Evolutionary conservation across 2,797 vertebrate genomes (phyloP).

Genomic region (Syndactyla subalaris): DNA sequence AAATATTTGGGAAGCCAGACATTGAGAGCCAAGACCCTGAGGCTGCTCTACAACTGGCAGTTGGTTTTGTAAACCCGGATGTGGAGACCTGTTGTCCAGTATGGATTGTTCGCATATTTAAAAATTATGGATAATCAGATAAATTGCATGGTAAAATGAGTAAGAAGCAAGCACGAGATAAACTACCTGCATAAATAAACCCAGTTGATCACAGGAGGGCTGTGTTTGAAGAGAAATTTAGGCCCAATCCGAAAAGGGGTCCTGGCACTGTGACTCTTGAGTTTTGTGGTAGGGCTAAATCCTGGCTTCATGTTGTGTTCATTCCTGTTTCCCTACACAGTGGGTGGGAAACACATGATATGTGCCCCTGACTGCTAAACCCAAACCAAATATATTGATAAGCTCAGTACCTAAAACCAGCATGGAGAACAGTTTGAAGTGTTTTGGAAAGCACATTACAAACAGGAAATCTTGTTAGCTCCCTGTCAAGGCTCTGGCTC

Average conservation of each 20-base stretch:
- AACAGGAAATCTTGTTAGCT: no score
- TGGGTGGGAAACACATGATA: no score
- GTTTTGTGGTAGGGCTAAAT: background rate
- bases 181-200: background rate
- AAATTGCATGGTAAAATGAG: background rate
- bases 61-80: background rate
- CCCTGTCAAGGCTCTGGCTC: no score
- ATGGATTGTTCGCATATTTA: background rate
- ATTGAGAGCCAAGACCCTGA: background rate
- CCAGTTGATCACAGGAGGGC: background rate
- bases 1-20: background rate
- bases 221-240: background rate
- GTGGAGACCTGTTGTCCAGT: background rate
- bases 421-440: no score
- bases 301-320: no score
- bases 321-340: no score
- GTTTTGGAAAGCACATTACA: no score
- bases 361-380: no score
- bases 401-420: no score
- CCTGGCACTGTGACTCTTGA: background rate
- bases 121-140: background rate
- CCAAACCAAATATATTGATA: no score
- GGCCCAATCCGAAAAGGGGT: background rate
- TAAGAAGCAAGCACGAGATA: background rate
- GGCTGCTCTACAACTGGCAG: background rate